phyloP scores from a whole-genome alignment of 2,888 invertebrate genomes.

The Acleris cristana region DNA sequence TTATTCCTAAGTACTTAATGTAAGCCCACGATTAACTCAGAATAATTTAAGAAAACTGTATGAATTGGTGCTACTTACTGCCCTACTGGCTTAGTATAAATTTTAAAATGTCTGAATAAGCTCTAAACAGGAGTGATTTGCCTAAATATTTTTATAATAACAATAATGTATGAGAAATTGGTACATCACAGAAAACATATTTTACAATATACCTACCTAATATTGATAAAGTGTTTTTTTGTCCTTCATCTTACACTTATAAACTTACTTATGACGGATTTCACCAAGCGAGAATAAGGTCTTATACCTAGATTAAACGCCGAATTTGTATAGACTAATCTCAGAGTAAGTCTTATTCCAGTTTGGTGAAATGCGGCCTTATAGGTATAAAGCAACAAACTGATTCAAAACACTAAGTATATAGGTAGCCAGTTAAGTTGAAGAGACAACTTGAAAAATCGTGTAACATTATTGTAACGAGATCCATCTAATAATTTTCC shows the following conservation, averaged over 20 bases:
- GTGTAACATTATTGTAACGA: too few relatives aligned
- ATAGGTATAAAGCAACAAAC: not conserved
- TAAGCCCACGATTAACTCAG: slow-evolving; percentile 14
- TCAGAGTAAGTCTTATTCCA: too few relatives aligned
- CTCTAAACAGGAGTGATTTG: slow-evolving; percentile 4
- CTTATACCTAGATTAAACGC: too few relatives aligned
- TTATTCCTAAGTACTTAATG: slow-evolving; percentile 28
- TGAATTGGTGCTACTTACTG: slow-evolving; percentile 54
- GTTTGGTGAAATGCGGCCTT: too few relatives aligned
- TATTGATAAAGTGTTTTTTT: slow-evolving; percentile 15
- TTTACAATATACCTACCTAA: slow-evolving; percentile 19
- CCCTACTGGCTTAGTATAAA: slow-evolving; percentile 23
- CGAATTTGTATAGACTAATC: too few relatives aligned
- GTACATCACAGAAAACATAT: slow-evolving; percentile 19
- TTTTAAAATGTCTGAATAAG: slow-evolving; percentile 8
- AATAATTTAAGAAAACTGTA: slow-evolving; percentile 42
- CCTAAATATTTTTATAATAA: slow-evolving; percentile 30
- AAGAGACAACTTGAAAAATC: too few relatives aligned
- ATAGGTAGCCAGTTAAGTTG: too few relatives aligned
- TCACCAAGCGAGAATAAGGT: too few relatives aligned
- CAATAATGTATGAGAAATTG: slow-evolving; percentile 8
- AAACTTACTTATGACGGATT: too few relatives aligned
- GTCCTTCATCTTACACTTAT: slow-evolving; percentile 3
- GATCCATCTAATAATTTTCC: too few relatives aligned
- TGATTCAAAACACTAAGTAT: not conserved